phyloP scores from a whole-genome alignment of 2,113 vertebrate species.

The Corapipo altera region DNA sequence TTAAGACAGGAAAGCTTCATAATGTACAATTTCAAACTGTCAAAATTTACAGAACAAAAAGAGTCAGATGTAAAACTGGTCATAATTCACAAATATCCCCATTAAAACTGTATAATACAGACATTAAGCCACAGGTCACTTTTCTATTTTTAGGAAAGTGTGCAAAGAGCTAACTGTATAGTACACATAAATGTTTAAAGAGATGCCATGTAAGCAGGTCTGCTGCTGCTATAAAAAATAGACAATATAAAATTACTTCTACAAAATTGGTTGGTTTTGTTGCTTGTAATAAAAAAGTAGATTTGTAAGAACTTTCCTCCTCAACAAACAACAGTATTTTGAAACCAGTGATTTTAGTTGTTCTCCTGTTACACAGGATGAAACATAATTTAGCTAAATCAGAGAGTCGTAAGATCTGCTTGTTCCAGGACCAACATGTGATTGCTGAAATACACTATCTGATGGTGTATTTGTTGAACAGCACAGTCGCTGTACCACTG shows the following conservation, averaged over 20 bases:
- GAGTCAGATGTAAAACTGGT: slow-evolving; percentile 38
- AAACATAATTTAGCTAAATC: slow-evolving; percentile 7
- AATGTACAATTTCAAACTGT: slow-evolving; percentile 46
- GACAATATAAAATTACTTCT: slow-evolving; percentile 79
- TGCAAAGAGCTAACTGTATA: slow-evolving; percentile 58
- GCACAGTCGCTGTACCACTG: neutral
- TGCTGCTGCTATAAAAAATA: slow-evolving; percentile 78
- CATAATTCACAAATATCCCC: slow-evolving; percentile 55
- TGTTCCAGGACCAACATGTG: neutral
- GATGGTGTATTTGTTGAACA: neutral
- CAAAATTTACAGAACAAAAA: slow-evolving; percentile 53
- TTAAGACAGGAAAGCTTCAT: slow-evolving; percentile 59
- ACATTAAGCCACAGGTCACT: slow-evolving; percentile 34
- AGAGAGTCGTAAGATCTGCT: neutral
- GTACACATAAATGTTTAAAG: slow-evolving; percentile 52
- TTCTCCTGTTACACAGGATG: slow-evolving; percentile 24
- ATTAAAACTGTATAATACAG: slow-evolving; percentile 29
- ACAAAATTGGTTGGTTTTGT: slow-evolving; percentile 67
- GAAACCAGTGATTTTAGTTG: neutral
- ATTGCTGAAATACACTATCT: neutral
- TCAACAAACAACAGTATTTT: slow-evolving; percentile 9
- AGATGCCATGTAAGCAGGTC: slow-evolving; percentile 32
- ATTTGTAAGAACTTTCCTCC: slow-evolving; percentile 5
- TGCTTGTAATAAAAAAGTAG: slow-evolving; percentile 69
- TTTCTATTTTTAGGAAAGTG: slow-evolving; percentile 54